These are phyloP conservation scores for Brachypteracias leptosomus DNA, from an alignment of 2,113 vertebrate genomes.

Conservation along the genomic window DNA sequence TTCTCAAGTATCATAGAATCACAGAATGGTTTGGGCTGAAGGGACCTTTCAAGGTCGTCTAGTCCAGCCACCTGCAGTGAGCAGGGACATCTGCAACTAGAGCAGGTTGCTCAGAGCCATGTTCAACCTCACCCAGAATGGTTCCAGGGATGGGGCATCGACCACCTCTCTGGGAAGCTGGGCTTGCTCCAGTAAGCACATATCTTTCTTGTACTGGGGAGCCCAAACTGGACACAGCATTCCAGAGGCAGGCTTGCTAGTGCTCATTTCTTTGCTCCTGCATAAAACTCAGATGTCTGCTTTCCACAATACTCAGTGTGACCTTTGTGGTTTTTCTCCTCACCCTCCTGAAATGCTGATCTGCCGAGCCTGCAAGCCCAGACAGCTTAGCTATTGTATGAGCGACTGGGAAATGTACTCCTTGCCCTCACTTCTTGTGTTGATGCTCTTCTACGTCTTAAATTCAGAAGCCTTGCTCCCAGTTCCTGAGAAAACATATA, in stretches of 20 bases:
- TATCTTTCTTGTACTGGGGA: not conserved
- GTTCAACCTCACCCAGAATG: too few relatives aligned
- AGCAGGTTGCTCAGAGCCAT: too few relatives aligned
- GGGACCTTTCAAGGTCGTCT: too few relatives aligned
- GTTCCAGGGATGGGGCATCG: not conserved
- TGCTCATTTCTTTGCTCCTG: not conserved
- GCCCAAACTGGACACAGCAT: fast-evolving
- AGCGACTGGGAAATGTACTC: not conserved
- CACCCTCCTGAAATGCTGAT: not conserved
- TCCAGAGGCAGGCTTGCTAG: not conserved
- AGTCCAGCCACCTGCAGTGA: too few relatives aligned
- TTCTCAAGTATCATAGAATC: not conserved
- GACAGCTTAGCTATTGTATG: not conserved
- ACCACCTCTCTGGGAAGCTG: not conserved
- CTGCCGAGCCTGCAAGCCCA: not conserved
- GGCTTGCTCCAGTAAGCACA: not conserved
- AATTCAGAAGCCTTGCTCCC: not conserved
- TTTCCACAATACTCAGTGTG: not conserved
- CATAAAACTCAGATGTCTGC: not conserved
- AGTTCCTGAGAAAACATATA: not conserved
- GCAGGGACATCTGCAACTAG: too few relatives aligned
- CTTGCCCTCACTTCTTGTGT: not conserved
- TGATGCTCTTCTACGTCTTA: not conserved
- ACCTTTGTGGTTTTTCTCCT: not conserved
- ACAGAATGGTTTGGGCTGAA: too few relatives aligned